phyloP scores from a whole-genome alignment of 2,113 vertebrate species.

The Nyctibius bracteatus region DNA sequence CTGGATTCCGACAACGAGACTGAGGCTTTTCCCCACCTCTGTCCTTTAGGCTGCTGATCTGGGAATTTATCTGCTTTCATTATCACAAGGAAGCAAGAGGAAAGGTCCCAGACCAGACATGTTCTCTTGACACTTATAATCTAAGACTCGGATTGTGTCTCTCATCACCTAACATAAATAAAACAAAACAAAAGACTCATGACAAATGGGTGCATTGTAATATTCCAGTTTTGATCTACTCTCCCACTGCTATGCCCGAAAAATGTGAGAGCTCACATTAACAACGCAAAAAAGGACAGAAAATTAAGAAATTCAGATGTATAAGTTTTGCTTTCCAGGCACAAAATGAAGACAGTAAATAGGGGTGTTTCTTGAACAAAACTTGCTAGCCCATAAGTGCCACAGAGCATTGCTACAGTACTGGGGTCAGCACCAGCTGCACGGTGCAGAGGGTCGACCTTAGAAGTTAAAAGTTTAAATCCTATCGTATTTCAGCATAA shows the following conservation, averaged over 20 bases:
- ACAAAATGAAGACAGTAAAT: neutral
- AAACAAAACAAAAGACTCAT: neutral
- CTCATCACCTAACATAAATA: neutral
- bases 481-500: neutral
- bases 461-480: conserved; percentile 33
- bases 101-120: neutral
- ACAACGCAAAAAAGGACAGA: neutral
- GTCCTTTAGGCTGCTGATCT: neutral
- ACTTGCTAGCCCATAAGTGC: neutral
- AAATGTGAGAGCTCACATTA: neutral
- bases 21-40: neutral
- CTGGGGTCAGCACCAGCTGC: neutral
- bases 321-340: neutral
- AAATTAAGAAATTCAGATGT: neutral
- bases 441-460: neutral
- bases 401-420: neutral
- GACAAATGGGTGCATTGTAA: neutral
- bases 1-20: neutral
- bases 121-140: neutral
- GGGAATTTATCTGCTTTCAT: neutral
- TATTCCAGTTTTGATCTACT: neutral
- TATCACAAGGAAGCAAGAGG: neutral
- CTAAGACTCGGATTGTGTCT: neutral
- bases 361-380: neutral
- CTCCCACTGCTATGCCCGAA: neutral